Evolutionary conservation across 2,797 vertebrate species (phyloP).

Genomic region (Parauchenoglanis ngamensis): DNA sequence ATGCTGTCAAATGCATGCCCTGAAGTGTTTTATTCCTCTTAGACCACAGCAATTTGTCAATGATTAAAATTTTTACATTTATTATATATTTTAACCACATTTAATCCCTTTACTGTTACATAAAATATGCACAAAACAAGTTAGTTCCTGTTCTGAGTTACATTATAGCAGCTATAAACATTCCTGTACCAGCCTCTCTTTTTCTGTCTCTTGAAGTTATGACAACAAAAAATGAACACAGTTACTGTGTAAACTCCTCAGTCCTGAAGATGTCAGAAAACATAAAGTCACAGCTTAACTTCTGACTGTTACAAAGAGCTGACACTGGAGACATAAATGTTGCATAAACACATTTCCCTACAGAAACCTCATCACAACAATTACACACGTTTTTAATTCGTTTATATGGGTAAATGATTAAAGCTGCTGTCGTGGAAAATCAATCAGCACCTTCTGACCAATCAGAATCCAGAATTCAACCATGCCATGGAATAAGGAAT

Average conservation of each 20-base stretch:
- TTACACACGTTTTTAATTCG: not conserved
- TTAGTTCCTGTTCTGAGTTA: no score
- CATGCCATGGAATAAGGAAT: not conserved
- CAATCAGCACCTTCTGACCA: not conserved
- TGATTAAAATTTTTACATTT: not conserved
- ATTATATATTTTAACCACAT: not conserved
- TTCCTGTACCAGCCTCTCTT: no score
- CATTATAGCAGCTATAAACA: no score
- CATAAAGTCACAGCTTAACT: not conserved
- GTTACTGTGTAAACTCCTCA: not conserved
- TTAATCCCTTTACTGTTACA: not conserved
- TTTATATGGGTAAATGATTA: no score
- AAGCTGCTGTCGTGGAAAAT: not conserved
- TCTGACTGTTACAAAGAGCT: not conserved
- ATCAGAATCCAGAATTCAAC: not conserved
- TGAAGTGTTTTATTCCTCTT: not conserved
- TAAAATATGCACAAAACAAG: not conserved
- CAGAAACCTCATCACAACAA: not conserved
- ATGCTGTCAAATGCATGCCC: not conserved
- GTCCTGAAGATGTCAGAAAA: not conserved
- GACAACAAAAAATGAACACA: no score
- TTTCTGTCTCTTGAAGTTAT: no score
- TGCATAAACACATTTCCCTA: not conserved
- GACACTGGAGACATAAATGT: not conserved
- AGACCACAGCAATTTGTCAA: not conserved